Conservation (phyloP, 1,140 invertebrate species). For the Chymomyza costata region DNA sequence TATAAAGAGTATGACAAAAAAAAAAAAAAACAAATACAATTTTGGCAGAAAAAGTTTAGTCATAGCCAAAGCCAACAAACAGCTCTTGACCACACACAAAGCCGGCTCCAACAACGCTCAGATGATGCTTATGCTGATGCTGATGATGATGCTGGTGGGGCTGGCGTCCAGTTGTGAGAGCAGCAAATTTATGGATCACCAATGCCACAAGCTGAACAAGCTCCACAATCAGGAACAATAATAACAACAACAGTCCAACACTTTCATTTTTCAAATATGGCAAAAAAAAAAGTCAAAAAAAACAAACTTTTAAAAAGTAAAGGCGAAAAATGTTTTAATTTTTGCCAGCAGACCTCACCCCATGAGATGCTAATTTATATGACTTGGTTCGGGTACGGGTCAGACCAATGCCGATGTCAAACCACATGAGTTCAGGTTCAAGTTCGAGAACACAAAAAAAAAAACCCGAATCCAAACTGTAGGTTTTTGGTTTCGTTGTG, state of each 20-base stretch:
- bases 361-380: constrained; percentile 70
- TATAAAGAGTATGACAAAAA: too few species aligned
- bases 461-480: not conserved
- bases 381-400: constrained; percentile 1
- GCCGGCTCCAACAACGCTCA: constrained; percentile 38
- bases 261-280: constrained; percentile 62
- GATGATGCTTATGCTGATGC: constrained; percentile 22
- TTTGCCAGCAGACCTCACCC: constrained; percentile 53
- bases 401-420: constrained; percentile 22
- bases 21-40: not conserved
- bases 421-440: constrained; percentile 58
- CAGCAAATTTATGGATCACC: constrained; percentile 61
- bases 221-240: constrained; percentile 6
- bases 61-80: constrained; percentile 56
- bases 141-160: constrained; percentile 2
- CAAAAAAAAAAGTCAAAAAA: constrained; percentile 11
- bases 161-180: constrained; percentile 44
- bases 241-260: constrained; percentile 60
- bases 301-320: constrained; percentile 31
- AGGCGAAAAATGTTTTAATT: constrained; percentile 52
- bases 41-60: constrained; percentile 60
- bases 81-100: constrained; percentile 55
- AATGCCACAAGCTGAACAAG: constrained; percentile 62
- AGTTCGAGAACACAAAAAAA: constrained; percentile 29
- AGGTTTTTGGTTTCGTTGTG: constrained; percentile 39